Conservation (phyloP, 2,113 vertebrate genomes). For the Chaenocephalus aceratus region DNA sequence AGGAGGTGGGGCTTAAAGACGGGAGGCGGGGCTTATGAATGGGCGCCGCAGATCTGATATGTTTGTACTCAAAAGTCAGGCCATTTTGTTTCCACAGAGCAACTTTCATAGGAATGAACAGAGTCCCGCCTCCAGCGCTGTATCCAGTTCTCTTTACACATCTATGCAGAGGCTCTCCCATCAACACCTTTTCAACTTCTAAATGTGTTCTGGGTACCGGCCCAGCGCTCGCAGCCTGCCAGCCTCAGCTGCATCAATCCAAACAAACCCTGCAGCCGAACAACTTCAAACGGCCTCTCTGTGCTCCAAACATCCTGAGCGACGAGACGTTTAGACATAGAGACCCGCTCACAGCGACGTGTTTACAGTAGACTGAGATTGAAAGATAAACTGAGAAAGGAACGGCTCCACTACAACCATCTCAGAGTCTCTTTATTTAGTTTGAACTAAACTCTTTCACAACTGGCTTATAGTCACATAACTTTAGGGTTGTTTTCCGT, state of each 20-base stretch:
- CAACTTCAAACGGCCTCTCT: slow-evolving; percentile 3
- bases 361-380: slow-evolving; percentile 73
- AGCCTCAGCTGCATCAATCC: slow-evolving; percentile 36
- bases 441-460: neutral
- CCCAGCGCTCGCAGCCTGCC: slow-evolving; percentile 21
- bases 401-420: neutral
- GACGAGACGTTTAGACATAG: slow-evolving; percentile 62
- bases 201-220: slow-evolving; percentile 22
- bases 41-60: no score
- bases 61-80: no score
- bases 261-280: slow-evolving; percentile 6
- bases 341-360: slow-evolving; percentile 42
- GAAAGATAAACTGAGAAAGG: slow-evolving; percentile 29
- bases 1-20: no score
- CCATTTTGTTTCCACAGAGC: no score
- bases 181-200: slow-evolving; percentile 31
- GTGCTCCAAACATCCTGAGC: slow-evolving; percentile 67
- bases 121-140: neutral
- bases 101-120: no score
- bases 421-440: slow-evolving; percentile 28
- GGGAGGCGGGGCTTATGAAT: no score
- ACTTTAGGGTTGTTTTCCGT: neutral
- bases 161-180: slow-evolving; percentile 9
- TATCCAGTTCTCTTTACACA: no score
- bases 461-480: neutral